Conservation (phyloP, 2,797 vertebrate species). For the Enteromius fasciolatus region DNA sequence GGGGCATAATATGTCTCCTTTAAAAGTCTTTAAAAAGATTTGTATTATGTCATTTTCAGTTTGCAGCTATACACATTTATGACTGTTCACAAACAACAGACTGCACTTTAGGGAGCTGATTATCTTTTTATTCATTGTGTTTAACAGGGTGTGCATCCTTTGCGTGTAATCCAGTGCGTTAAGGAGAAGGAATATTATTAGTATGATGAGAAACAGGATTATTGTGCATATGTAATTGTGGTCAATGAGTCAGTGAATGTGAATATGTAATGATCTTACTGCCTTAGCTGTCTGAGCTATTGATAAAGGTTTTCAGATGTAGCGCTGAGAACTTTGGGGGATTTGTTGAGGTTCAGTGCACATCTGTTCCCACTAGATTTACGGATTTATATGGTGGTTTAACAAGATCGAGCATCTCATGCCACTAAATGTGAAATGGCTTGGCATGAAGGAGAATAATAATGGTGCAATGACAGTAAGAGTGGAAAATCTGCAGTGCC, state of each 20-base stretch:
- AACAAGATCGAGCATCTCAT: constrained; percentile 26
- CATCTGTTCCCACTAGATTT: constrained; percentile 32
- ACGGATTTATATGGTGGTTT: constrained; percentile 30
- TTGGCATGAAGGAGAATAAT: constrained; percentile 21
- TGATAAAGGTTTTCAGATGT: constrained; percentile 16
- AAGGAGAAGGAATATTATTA: neutral
- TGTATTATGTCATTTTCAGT: neutral
- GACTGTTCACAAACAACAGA: constrained; percentile 1
- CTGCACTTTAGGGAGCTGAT: constrained; percentile 7
- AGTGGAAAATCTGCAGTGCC: constrained; percentile 19
- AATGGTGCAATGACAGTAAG: neutral
- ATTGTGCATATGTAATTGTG: constrained; percentile 36
- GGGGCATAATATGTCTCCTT: neutral
- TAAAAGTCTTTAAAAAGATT: constrained; percentile 17
- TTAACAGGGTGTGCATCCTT: constrained; percentile 22
- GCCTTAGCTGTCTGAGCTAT: constrained; percentile 4
- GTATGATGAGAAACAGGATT: constrained; percentile 33
- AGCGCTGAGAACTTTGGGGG: neutral
- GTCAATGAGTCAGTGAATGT: constrained; percentile 11
- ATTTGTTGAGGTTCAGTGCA: constrained; percentile 30
- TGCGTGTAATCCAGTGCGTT: constrained; percentile 25
- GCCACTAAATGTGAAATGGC: constrained; percentile 21
- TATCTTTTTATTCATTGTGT: constrained; percentile 25
- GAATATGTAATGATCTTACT: constrained; percentile 24
- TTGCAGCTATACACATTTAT: neutral